A percentile compares a stretch with the other conserved stretches of the same genome.
Evolutionary conservation across 35 echinoderm and acorn worm species (phyloP).

Genomic region (Anneissia japonica): DNA sequence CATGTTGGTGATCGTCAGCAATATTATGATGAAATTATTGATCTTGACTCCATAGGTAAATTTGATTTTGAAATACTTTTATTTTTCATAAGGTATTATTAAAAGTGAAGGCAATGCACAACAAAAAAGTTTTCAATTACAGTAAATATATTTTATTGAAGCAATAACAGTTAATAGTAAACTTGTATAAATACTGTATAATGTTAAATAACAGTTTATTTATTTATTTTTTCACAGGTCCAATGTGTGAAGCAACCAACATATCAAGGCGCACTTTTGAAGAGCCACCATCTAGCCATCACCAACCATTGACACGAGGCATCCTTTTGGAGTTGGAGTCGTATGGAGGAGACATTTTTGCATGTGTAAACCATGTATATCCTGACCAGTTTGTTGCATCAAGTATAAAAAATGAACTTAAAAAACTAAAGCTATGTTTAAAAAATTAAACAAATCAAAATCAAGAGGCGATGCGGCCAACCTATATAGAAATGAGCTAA

Average conservation of each 20-base stretch:
- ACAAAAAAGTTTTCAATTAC: no score
- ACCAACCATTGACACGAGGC: neutral
- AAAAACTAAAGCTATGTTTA: neutral
- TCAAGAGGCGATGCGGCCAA: neutral
- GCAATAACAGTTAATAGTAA: no score
- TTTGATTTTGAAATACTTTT: no score
- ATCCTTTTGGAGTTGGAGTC: constrained; percentile 10
- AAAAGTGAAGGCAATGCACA: no score
- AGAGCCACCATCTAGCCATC: neutral
- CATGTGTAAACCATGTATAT: constrained; percentile 14
- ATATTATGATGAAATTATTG: no score
- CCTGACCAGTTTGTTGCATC: neutral
- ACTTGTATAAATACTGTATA: no score
- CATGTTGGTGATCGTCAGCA: no score
- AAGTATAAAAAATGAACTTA: constrained; percentile 6
- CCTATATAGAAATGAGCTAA: neutral
- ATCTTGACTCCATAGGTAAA: no score
- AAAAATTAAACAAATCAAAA: constrained; percentile 29
- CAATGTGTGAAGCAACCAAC: constrained; percentile 17
- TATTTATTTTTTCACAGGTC: neutral
- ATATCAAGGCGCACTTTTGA: constrained; percentile 1
- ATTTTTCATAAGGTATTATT: no score
- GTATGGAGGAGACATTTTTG: constrained; percentile 12
- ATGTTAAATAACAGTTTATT: no score
- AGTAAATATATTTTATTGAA: no score